phyloP scores from a whole-genome alignment of 2,113 vertebrate species.

The Malaclemys terrapin region DNA sequence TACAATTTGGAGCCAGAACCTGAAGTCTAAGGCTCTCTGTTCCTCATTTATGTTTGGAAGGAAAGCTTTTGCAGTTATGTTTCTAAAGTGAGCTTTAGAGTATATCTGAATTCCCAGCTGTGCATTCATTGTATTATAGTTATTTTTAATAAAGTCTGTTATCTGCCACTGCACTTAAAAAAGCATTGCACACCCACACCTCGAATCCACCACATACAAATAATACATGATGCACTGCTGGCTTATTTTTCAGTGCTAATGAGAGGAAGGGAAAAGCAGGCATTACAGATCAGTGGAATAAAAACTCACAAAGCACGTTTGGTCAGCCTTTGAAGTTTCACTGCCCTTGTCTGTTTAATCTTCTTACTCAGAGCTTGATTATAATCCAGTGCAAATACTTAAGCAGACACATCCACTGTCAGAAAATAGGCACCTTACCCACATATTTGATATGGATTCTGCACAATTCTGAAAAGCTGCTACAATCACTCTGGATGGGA shows the following conservation, averaged over 20 bases:
- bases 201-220: neutral
- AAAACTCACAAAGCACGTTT: constrained; percentile 49
- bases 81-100: constrained; percentile 2
- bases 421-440: neutral
- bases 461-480: neutral
- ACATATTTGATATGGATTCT: neutral
- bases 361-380: constrained; percentile 73
- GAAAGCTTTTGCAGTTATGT: constrained; percentile 4
- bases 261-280: constrained; percentile 44
- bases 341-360: constrained; percentile 77
- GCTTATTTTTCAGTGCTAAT: constrained; percentile 44
- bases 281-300: constrained; percentile 27
- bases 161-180: neutral
- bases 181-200: neutral
- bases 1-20: neutral
- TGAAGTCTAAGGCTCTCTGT: neutral
- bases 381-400: constrained; percentile 75
- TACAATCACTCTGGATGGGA: neutral
- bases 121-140: neutral
- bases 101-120: constrained; percentile 10
- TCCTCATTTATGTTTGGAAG: neutral
- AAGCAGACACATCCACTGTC: constrained; percentile 26
- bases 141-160: neutral
- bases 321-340: constrained; percentile 71
- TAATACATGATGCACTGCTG: neutral